Evolutionary conservation across 1,140 invertebrate species (phyloP), one percentile per base, ranked within the genome.

Genomic region (Drosophila bipectinata): DNA sequence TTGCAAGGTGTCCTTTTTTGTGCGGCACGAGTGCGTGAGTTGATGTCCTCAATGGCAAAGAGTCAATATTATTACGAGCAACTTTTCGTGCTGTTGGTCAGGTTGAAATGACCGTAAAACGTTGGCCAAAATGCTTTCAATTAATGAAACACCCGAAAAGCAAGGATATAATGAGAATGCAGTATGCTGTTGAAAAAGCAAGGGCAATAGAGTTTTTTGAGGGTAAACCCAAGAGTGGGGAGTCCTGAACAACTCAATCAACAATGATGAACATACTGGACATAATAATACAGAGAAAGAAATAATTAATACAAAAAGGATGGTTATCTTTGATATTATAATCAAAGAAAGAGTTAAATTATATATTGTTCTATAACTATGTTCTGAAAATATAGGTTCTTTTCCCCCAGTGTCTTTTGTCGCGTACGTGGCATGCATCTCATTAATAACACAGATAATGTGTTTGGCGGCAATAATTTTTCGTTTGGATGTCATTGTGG

Each of bases 371-470:
- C 18, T 18, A 18, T 18, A 18, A 18, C 18, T 18, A 1, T 18
- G 18, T 30, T 30, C 28, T 30, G 8, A 7, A 30, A 30, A 1
- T 30, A 4, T 9, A 32, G 21, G 4, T 34, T 0, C n/a, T 28
- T 47, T 48, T 52, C 32, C 7, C 3, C 1, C 1, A 37, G 64
- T 56, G 63, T 26, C 14, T 34, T 28, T 34, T 66, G 73, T 49
- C 78, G 78, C 59, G 53, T 77, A 74, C 82, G 78, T 49, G 79
- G 78, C 63, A 56, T 77, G 78, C 82, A 82, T 58, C 78, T 88
- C 83, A 85, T 85, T 85, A 85, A 85, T 85, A 85, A 85, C 72
- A 87, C 74, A 82, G 83, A 85, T 85, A 82, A 82, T 85, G 74
- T 78, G 82, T 85, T 73, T 77, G 72, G 39, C 52, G 78, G 78